These are phyloP conservation scores for Nipponia nippon DNA, from an alignment of 2,113 vertebrate species.

Conservation along the genomic window DNA sequence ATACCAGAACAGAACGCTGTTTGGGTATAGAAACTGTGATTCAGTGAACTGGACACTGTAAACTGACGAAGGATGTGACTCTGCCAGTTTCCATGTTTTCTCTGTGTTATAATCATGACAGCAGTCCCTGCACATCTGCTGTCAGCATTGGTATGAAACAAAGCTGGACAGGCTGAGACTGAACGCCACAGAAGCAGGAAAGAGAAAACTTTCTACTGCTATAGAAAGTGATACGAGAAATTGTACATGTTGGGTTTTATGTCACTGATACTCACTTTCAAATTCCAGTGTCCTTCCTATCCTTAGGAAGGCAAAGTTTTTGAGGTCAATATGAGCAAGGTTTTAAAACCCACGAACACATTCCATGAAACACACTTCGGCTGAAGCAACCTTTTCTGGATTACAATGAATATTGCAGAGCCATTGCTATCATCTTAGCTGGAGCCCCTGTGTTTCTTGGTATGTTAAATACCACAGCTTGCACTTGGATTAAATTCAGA, in stretches of 20 bases:
- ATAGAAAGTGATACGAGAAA: not conserved
- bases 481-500: not conserved
- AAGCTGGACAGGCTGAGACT: not conserved
- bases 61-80: not conserved
- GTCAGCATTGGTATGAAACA: not conserved
- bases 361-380: not conserved
- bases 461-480: not conserved
- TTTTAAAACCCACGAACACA: not conserved
- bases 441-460: not conserved
- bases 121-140: not conserved
- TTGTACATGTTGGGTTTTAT: not conserved
- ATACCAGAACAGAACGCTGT: not conserved
- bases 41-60: not conserved
- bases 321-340: not conserved
- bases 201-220: not conserved
- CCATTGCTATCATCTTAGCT: not conserved
- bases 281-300: not conserved
- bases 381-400: constrained; percentile 1
- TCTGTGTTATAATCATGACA: not conserved
- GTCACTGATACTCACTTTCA: not conserved
- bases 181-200: not conserved
- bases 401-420: not conserved
- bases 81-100: not conserved
- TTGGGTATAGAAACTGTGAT: not conserved
- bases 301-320: not conserved